These are phyloP conservation scores for Trachelipus rathkii DNA, from an alignment of 1,140 invertebrate genomes.

Conservation along the genomic window DNA sequence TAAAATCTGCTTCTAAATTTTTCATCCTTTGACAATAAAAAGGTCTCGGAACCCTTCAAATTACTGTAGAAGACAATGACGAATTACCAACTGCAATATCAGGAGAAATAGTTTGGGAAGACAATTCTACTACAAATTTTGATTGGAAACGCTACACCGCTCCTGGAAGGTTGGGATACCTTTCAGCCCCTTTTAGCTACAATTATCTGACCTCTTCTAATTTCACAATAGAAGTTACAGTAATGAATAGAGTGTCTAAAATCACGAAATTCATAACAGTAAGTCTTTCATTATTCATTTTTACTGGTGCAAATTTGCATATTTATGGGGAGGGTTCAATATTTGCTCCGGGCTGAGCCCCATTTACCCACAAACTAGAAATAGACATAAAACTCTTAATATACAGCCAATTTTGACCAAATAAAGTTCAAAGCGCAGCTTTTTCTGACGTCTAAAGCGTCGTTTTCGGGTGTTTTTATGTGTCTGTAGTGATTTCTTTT, in stretches of 20 bases:
- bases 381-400: too few species aligned
- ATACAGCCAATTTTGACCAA: too few species aligned
- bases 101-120: neutral
- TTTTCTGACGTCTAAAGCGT: too few species aligned
- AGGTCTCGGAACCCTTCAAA: too few species aligned
- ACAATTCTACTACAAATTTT: neutral
- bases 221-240: neutral
- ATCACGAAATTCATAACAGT: neutral
- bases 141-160: neutral
- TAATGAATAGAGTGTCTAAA: neutral
- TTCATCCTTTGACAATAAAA: too few species aligned
- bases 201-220: neutral
- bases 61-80: neutral
- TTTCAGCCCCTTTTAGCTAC: neutral
- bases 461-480: too few species aligned
- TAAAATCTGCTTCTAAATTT: too few species aligned
- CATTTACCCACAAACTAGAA: too few species aligned
- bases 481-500: too few species aligned
- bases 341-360: too few species aligned
- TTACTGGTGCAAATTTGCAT: neutral
- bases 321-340: too few species aligned
- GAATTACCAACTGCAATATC: neutral
- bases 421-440: too few species aligned
- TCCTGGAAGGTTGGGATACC: neutral
- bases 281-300: neutral